These are phyloP conservation scores for Molorchus minor DNA, from an alignment of 2,888 invertebrate genomes.

Conservation along the genomic window DNA sequence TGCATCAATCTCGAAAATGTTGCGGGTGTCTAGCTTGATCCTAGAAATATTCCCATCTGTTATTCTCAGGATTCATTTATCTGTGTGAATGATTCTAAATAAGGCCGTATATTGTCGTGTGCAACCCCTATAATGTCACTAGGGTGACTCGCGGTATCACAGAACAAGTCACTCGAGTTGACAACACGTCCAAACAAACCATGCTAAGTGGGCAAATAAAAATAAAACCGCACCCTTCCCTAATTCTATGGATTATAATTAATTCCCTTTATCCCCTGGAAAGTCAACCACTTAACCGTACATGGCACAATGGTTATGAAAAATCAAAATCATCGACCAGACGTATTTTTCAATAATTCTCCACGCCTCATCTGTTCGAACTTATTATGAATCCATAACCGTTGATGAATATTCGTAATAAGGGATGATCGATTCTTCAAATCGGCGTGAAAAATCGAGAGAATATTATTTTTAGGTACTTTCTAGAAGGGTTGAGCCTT, in stretches of 20 bases:
- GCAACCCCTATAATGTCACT: conserved; percentile 15
- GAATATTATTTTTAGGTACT: conserved; percentile 3
- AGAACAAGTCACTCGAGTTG: conserved; percentile 18
- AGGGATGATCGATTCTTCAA: conserved; percentile 9
- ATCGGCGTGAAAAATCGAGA: conserved; percentile 21
- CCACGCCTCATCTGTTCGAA: conserved; percentile 11
- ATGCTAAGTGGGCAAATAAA: conserved; percentile 3
- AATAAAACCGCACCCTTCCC: background rate
- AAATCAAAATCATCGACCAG: conserved; percentile 14
- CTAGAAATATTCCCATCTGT: too few relatives aligned
- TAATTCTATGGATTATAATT: background rate
- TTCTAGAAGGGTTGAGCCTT: background rate
- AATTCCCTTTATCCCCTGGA: conserved; percentile 2
- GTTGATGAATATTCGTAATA: conserved; percentile 13
- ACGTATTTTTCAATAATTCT: conserved; percentile 23
- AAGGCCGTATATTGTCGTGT: background rate
- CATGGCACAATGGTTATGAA: background rate
- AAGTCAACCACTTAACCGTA: background rate
- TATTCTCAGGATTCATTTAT: too few relatives aligned
- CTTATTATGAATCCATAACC: conserved; percentile 9
- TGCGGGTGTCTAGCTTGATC: too few relatives aligned
- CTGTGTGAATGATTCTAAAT: too few relatives aligned
- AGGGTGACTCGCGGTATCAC: background rate
- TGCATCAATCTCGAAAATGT: too few relatives aligned
- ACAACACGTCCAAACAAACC: conserved; percentile 13